Conservation (phyloP, 2,797 vertebrate genomes). For the Clarias laeviceps region DNA sequence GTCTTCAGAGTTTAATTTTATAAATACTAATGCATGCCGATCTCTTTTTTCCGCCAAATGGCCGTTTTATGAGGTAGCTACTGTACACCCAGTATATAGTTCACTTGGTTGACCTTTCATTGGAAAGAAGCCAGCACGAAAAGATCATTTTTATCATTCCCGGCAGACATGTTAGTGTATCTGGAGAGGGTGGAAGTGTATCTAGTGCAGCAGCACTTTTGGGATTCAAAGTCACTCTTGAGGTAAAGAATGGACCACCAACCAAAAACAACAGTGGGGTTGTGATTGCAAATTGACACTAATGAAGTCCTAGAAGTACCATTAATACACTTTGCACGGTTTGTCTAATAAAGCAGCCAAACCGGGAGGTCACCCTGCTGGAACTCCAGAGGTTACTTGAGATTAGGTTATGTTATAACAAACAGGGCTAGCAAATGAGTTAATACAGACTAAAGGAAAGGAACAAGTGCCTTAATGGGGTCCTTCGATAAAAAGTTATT, state of each 20-base stretch:
- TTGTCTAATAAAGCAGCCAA: not conserved
- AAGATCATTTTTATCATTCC: not conserved
- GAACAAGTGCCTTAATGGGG: not conserved
- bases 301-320: slow-evolving; percentile 6
- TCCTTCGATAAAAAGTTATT: slow-evolving; percentile 1
- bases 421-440: not conserved
- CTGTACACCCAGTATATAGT: too few species aligned
- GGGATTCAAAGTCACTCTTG: not conserved
- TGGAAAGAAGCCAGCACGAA: not conserved
- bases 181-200: not conserved
- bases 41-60: not conserved
- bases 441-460: not conserved
- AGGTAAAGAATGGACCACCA: not conserved
- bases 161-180: not conserved
- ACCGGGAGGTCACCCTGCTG: not conserved
- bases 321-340: not conserved
- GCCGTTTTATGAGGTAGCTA: not conserved
- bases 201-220: not conserved
- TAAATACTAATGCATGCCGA: not conserved
- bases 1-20: not conserved
- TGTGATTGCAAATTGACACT: slow-evolving; percentile 6
- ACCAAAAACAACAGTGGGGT: not conserved
- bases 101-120: not conserved
- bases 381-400: not conserved
- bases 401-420: not conserved